Conservation (phyloP, 92 coral and sea anemone species). For the Virgularia gustaviana region DNA sequence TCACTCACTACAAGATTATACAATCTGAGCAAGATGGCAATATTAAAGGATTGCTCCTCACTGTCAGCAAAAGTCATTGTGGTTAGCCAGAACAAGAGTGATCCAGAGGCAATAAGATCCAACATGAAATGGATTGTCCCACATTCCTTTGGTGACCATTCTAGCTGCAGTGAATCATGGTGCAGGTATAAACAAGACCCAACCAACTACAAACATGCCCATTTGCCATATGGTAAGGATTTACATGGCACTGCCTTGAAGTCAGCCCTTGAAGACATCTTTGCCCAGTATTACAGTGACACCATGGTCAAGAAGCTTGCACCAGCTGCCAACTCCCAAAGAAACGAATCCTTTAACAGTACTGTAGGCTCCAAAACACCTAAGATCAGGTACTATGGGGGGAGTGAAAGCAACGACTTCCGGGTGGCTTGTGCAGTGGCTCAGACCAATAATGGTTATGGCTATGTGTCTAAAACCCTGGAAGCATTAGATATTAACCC, state of each 20-base stretch:
- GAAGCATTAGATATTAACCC: conserved; percentile 20
- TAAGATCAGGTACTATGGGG: conserved; percentile 43
- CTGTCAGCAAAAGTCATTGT: conserved; percentile 14
- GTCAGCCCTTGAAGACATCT: conserved; percentile 20
- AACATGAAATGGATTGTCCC: conserved; percentile 41
- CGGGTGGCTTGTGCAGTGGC: conserved; percentile 53
- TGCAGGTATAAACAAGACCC: conserved; percentile 46
- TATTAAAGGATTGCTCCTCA: conserved; percentile 45
- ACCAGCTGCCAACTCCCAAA: conserved; percentile 49
- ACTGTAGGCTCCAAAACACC: conserved; percentile 51
- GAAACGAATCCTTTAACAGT: conserved; percentile 50
- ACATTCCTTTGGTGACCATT: conserved; percentile 63
- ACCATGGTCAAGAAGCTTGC: conserved; percentile 47
- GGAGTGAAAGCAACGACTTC: conserved; percentile 51
- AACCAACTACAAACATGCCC: conserved; percentile 34
- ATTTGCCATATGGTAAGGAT: conserved; percentile 59
- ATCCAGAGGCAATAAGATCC: no score
- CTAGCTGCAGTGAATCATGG: conserved; percentile 47
- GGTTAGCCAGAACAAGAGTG: no score
- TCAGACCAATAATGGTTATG: conserved; percentile 20
- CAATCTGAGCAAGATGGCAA: conserved; percentile 48
- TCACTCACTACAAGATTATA: conserved; percentile 53
- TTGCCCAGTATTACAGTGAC: conserved; percentile 45
- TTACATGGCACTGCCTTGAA: conserved; percentile 43
- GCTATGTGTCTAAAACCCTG: conserved; percentile 8